These are phyloP conservation scores for Thaumatotibia leucotreta DNA, from an alignment of 1,140 invertebrate genomes.

Conservation along the genomic window DNA sequence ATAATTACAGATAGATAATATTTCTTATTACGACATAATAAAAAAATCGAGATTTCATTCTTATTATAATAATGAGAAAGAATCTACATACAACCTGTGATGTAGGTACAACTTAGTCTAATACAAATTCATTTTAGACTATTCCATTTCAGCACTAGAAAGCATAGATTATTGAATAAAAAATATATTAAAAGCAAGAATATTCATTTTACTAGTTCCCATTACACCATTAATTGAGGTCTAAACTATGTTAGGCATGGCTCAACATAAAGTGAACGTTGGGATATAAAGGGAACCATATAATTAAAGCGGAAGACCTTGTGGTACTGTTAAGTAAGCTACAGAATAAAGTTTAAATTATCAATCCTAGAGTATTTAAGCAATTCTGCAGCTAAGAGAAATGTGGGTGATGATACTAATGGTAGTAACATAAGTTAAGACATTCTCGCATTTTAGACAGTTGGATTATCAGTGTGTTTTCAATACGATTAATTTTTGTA, in stretches of 20 bases:
- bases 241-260: too few relatives aligned
- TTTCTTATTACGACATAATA: not conserved
- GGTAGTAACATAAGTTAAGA: too few relatives aligned
- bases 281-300: not conserved
- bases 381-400: too few relatives aligned
- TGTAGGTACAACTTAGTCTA: not conserved
- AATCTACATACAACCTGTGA: not conserved
- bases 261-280: too few relatives aligned
- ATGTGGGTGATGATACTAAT: too few relatives aligned
- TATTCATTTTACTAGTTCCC: not conserved
- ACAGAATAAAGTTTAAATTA: too few relatives aligned
- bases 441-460: too few relatives aligned
- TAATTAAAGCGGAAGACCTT: not conserved
- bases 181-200: not conserved
- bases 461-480: too few relatives aligned
- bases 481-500: too few relatives aligned
- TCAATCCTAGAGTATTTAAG: too few relatives aligned
- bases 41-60: not conserved
- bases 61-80: not conserved
- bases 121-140: not conserved
- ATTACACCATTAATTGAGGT: not conserved
- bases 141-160: not conserved
- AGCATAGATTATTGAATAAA: not conserved
- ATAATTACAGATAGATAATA: not conserved
- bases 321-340: too few relatives aligned